Conservation (phyloP, 2,888 invertebrate species). For the Tribolium freemani region DNA sequence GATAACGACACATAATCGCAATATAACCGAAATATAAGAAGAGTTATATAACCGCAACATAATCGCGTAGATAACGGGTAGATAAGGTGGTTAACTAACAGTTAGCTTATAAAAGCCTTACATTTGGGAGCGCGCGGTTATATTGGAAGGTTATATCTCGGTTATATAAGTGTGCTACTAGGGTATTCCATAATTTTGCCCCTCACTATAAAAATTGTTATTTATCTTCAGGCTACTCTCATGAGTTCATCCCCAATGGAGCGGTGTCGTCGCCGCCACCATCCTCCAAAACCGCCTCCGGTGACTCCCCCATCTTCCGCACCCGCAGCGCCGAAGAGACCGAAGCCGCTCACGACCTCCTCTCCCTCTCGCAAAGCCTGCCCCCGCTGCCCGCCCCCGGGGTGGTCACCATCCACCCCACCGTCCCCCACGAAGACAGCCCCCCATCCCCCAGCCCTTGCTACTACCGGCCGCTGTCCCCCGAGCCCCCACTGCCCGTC, state of each 20-base stretch:
- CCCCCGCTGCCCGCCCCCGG: slow-evolving; percentile 82
- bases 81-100: too few species aligned
- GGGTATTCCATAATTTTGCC: too few species aligned
- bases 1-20: too few species aligned
- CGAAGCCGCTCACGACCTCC: slow-evolving; percentile 88
- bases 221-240: slow-evolving; percentile 57
- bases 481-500: slow-evolving; percentile 52
- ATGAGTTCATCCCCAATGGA: slow-evolving; percentile 59
- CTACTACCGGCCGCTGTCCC: slow-evolving; percentile 59
- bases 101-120: too few species aligned
- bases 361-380: slow-evolving; percentile 82
- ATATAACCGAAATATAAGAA: too few species aligned
- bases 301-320: slow-evolving; percentile 66
- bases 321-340: slow-evolving; percentile 84
- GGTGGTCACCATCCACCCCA: slow-evolving; percentile 75
- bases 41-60: too few species aligned
- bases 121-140: too few species aligned
- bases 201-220: background rate
- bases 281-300: slow-evolving; percentile 39
- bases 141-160: too few species aligned
- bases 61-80: too few species aligned
- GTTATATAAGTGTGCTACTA: too few species aligned
- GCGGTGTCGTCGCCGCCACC: slow-evolving; percentile 43
- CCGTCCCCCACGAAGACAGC: slow-evolving; percentile 67
- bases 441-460: slow-evolving; percentile 57